A percentile compares a stretch with the other conserved stretches of the same genome.
Conservation (phyloP, 2,113 vertebrate genomes). For the Apeltes quadracus region DNA sequence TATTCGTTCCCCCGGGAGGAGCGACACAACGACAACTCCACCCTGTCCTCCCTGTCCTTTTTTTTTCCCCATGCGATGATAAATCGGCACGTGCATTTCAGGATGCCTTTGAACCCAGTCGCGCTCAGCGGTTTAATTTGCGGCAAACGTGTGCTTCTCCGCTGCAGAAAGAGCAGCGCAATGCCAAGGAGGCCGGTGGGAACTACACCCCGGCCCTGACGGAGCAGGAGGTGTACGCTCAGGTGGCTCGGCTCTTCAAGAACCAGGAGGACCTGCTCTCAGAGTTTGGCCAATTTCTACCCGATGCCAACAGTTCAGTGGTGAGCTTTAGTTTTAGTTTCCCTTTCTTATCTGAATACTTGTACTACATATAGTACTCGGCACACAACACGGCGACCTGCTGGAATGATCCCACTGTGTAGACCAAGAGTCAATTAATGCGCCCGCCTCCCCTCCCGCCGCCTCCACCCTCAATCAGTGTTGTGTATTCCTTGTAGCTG, state of each 20-base stretch:
- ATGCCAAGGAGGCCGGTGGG: constrained; percentile 96
- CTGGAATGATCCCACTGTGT: background rate
- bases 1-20: background rate
- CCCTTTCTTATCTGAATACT: background rate
- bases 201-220: constrained; percentile 96
- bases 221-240: constrained; percentile 97
- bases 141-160: background rate
- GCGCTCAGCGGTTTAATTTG: background rate
- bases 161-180: constrained; percentile 94
- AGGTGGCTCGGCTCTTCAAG: constrained; percentile 97
- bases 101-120: background rate
- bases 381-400: background rate
- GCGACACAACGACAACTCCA: background rate
- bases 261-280: constrained; percentile 98
- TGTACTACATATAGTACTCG: background rate
- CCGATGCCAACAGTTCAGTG: constrained; percentile 97
- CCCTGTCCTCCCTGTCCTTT: background rate
- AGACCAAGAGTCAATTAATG: background rate
- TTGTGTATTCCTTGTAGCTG: constrained; percentile 71
- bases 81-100: background rate
- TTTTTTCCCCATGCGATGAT: background rate
- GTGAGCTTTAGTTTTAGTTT: constrained; percentile 76
- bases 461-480: background rate
- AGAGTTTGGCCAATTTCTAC: constrained; percentile 97
- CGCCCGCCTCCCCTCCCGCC: too few species aligned